Evolutionary conservation across 1,140 invertebrate species (phyloP).

Genomic region (Tyrophagus putrescentiae): DNA sequence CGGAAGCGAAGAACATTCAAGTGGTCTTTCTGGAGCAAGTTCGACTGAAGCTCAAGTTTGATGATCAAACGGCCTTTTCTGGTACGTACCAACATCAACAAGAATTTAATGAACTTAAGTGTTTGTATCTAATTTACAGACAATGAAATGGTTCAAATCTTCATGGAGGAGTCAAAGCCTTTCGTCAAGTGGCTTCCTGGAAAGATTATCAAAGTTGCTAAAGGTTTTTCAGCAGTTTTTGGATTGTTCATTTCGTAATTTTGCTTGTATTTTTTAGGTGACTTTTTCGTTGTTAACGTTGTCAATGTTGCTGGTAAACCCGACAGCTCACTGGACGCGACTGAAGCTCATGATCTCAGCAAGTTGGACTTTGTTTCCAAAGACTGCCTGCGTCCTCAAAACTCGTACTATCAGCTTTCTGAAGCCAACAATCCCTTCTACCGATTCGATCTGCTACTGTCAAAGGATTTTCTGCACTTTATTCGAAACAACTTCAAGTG

Average conservation of each 20-base stretch:
- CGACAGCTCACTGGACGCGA: neutral
- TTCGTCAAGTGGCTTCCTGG: neutral
- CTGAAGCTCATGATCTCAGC: neutral
- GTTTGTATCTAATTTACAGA: neutral
- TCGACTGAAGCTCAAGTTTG: neutral
- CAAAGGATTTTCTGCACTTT: neutral
- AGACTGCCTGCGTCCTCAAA: neutral
- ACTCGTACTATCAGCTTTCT: neutral
- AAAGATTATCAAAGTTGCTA: constrained; percentile 5
- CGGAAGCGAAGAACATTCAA: neutral
- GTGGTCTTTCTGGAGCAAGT: neutral
- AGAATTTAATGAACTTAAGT: neutral
- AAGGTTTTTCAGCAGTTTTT: neutral
- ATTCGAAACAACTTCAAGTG: neutral
- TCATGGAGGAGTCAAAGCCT: neutral
- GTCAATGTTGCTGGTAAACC: neutral
- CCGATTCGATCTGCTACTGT: neutral
- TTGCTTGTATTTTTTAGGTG: neutral
- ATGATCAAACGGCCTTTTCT: neutral
- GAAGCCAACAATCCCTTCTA: neutral
- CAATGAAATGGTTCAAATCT: neutral
- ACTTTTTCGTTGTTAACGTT: neutral
- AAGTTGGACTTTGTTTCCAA: neutral
- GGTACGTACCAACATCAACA: no score
- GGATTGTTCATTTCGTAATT: neutral